A percentile compares a stretch with the other conserved stretches of the same genome.
Evolutionary conservation across 2,797 vertebrate species (phyloP).

Genomic region (Spinibarbus caldwelli): DNA sequence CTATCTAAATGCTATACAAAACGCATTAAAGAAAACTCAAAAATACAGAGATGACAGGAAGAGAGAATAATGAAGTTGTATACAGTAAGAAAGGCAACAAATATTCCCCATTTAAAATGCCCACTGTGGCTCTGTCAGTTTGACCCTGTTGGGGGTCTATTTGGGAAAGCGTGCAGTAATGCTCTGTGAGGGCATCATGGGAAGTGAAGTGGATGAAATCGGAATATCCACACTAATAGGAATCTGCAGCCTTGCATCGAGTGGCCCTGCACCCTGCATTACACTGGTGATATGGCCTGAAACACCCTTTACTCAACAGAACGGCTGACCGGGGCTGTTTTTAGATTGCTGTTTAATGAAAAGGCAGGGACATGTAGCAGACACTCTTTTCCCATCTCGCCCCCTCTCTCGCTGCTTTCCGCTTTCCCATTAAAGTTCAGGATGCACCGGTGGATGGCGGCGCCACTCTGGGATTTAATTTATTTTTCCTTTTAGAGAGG

Average conservation of each 20-base stretch:
- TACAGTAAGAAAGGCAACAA: neutral
- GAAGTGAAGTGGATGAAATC: conserved; percentile 68
- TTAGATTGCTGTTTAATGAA: conserved; percentile 82
- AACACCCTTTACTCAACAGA: conserved; percentile 68
- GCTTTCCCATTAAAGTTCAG: conserved; percentile 48
- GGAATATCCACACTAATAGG: conserved; percentile 76
- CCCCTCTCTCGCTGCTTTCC: conserved; percentile 47
- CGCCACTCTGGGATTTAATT: conserved; percentile 55
- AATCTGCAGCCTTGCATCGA: conserved; percentile 59
- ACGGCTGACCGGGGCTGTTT: conserved; percentile 79
- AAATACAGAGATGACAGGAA: neutral
- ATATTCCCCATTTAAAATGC: neutral
- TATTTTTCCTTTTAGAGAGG: conserved; percentile 63
- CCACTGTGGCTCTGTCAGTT: neutral
- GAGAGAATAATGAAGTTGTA: conserved; percentile 12
- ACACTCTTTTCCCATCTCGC: conserved; percentile 46
- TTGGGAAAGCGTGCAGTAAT: conserved; percentile 1
- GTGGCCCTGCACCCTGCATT: conserved; percentile 42
- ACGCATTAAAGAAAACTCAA: neutral
- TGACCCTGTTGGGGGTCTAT: neutral
- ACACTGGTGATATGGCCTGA: conserved; percentile 65
- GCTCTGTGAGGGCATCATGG: conserved; percentile 42
- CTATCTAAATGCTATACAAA: neutral
- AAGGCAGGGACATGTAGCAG: conserved; percentile 58
- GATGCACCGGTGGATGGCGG: conserved; percentile 47